Evolutionary conservation across 2,113 vertebrate species (phyloP), one percentile per base, ranked within the genome.

Genomic region (Lycaon pictus): DNA sequence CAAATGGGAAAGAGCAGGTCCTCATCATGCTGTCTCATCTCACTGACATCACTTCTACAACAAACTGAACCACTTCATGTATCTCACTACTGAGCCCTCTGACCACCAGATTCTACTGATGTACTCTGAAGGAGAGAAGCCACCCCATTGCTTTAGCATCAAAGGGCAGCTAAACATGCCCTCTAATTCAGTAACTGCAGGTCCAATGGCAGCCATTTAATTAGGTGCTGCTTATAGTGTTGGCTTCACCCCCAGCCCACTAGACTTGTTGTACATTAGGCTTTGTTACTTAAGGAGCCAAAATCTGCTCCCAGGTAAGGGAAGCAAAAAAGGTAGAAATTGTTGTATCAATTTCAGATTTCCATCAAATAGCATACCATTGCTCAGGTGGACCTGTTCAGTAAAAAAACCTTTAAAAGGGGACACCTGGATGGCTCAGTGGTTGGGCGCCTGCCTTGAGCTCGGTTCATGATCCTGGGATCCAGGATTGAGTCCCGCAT

Each of bases 261-360:
- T 27, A 93, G 76, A 96, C 80, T 20, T 27, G 67, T 69, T 92
- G 43, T 93, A 72, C 37, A 84, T 81, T 93, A 88, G 84, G 77
- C 56, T 63, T 7, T 53, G 25, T 77, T 87, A 55, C 11, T 83
- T 62, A 84, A 72, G 29, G 84, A 83, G 81, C 77, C 3, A 48
- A 98, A 98, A 97, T 89, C 82, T 65, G 58, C 79, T 95, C 95
- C 62, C 53, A 95, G 77, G 27, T 60, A 96, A 92, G 23, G 8
- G 10, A 94, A 93, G 67, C 43, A 43, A 37, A 95, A 97, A 98
- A 97, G 29, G 60, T 17, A 80, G 90, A 96, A 69, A 92, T 56
- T 96, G 91, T 84, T 90, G 43, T 56, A 55, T 22, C 79, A 77
- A 88, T 74, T 79, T 93, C 58, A 29, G 29, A 92, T 77, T 95